Conservation (phyloP, 2,888 invertebrate species). For the Dromius quadrimaculatus region DNA sequence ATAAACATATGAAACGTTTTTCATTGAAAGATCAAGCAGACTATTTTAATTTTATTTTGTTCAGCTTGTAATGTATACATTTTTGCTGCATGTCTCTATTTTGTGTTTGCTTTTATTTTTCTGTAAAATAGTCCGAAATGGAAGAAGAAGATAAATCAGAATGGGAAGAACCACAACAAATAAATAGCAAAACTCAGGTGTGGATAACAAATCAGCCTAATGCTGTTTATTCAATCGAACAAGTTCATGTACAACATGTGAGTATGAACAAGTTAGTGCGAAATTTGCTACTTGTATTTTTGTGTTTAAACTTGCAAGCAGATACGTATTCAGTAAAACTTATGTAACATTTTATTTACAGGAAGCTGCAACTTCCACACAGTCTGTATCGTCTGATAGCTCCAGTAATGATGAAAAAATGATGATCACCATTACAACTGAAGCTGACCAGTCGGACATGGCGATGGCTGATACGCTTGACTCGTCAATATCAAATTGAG, state of each 20-base stretch:
- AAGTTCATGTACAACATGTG: constrained; percentile 54
- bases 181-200: constrained; percentile 23
- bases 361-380: constrained; percentile 82
- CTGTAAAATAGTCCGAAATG: constrained; percentile 36
- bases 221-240: constrained; percentile 56
- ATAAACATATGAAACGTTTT: too few species aligned
- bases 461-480: constrained; percentile 46
- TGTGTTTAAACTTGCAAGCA: neutral
- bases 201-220: constrained; percentile 48
- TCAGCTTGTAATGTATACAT: too few species aligned
- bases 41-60: too few species aligned
- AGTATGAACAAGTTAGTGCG: constrained; percentile 1
- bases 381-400: constrained; percentile 78
- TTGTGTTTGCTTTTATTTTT: constrained; percentile 37
- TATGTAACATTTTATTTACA: too few species aligned
- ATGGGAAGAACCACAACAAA: constrained; percentile 37
- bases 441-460: constrained; percentile 69
- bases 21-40: too few species aligned
- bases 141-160: constrained; percentile 36
- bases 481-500: constrained; percentile 43
- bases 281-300: constrained; percentile 2
- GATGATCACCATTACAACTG: constrained; percentile 79
- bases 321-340: constrained; percentile 1
- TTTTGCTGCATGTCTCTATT: constrained; percentile 41
- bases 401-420: constrained; percentile 81